Evolutionary conservation across 37 sponge, comb jelly and placozoan species (phyloP).

Genomic region (Oscarella lobularis): DNA sequence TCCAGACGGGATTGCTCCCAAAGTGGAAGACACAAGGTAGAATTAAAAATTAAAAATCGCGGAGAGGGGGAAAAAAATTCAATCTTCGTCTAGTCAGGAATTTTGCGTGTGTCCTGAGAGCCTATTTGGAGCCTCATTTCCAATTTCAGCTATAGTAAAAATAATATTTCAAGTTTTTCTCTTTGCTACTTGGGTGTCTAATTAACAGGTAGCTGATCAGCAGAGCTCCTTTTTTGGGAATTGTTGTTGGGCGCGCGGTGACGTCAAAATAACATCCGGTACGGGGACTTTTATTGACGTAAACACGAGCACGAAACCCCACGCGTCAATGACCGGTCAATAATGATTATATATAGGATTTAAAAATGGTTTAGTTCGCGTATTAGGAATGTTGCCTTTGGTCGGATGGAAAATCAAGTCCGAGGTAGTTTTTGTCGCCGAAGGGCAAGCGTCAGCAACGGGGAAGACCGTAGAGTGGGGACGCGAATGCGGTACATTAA

Average conservation of each 20-base stretch:
- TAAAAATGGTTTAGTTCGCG: no score
- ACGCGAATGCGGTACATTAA: conserved; percentile 43
- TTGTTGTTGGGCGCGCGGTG: conserved; percentile 71
- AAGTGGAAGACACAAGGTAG: no score
- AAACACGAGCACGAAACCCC: conserved; percentile 61
- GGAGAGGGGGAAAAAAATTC: no score
- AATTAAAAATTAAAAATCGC: no score
- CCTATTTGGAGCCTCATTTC: conserved; percentile 15
- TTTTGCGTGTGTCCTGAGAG: background rate
- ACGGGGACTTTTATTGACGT: conserved; percentile 73
- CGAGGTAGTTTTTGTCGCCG: conserved; percentile 61
- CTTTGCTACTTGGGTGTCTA: background rate
- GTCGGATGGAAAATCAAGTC: conserved; percentile 84
- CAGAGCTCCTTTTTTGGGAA: conserved; percentile 87
- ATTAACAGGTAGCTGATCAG: conserved; percentile 85
- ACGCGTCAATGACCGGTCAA: conserved; percentile 49
- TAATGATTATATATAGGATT: background rate
- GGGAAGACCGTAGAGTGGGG: conserved; percentile 94
- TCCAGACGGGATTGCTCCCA: no score
- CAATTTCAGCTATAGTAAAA: conserved; percentile 16
- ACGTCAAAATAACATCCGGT: conserved; percentile 75
- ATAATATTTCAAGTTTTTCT: background rate
- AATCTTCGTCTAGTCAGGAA: background rate
- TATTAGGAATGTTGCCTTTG: conserved; percentile 69
- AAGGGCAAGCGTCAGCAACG: conserved; percentile 63